Base-by-base conservation (phyloP, 2,797 vertebrate species). In the Oophaga sylvatica region DNA sequence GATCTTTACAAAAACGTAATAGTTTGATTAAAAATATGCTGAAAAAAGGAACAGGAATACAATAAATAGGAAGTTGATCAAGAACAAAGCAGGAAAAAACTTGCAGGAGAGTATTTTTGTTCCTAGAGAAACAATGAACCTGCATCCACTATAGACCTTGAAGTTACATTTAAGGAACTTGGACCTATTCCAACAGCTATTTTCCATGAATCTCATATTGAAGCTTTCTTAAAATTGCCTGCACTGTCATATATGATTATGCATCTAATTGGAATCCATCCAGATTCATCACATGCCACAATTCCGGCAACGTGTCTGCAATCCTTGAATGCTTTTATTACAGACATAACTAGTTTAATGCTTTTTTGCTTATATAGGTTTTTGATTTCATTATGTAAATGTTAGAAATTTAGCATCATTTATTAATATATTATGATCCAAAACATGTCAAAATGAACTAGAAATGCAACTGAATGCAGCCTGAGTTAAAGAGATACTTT, bases 171-270 rank as follows among this genome's bases (percentile, higher is more conserved):
- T 67, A 67, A 75, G 71, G 16, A 48, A 75, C 71, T 75, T 75
- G 71, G 71, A 75, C 35, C 35, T 15, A 45, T 48, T 75, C 29
- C 71, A 73, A 41, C 35, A 73, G 35, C 70, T 75, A 75, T 75
- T 75, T 48, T 19, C 29, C 31, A 41, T 71, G 5, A 35, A 16
- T 41, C 29, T 71, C 31, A 71, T 15, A 35, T 17, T 71, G 68
- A 35, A 16, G 31, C 29, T 41, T 48, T 75, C 41, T 22, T 48
- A 75, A 17, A 48, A 75, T 75, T 20, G 70, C 35, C 35, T 41
- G 35, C 11, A 45, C 15, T 71, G 68, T 71, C 31, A 20, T 73
- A 31, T 41, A 45, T 73, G 35, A 20, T 41, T 73, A 17, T 16
- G 29, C 15, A 70, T 70, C 16, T 70, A 16, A 15, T 67, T 67